A percentile compares a stretch with the other conserved stretches of the same genome.
Conservation (phyloP, 2,888 invertebrate genomes). For the Lypha dubia region DNA sequence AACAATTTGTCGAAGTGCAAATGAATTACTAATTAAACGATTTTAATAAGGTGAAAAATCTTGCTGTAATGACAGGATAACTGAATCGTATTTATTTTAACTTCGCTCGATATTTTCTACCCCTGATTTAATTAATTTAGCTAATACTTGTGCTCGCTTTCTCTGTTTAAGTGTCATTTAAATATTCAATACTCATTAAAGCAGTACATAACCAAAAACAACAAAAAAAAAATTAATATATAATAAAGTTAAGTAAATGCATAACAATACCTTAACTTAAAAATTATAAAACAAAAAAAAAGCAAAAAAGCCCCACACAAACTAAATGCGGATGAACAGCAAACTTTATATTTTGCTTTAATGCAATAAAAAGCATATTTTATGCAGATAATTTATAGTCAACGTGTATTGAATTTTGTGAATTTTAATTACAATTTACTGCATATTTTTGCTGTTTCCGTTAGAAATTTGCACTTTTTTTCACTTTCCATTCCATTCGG, state of each 20-base stretch:
- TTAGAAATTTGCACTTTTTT: neutral
- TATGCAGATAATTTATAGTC: conserved; percentile 52
- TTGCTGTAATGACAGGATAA: neutral
- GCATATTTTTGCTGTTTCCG: neutral
- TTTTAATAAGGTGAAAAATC: neutral
- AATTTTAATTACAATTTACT: conserved; percentile 41
- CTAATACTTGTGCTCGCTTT: neutral
- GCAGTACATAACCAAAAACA: neutral
- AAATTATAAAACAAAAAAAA: conserved; percentile 24
- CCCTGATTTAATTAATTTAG: neutral
- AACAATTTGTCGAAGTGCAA: neutral
- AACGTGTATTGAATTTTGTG: conserved; percentile 50
- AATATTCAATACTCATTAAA: conserved; percentile 11
- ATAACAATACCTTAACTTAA: neutral
- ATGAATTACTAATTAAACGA: neutral
- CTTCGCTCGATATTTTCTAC: neutral
- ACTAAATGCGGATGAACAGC: neutral
- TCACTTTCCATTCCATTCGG: neutral
- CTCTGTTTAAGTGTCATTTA: neutral
- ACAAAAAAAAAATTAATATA: neutral
- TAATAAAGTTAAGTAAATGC: neutral
- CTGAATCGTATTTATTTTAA: neutral
- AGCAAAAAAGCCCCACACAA: neutral
- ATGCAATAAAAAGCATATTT: conserved; percentile 54
- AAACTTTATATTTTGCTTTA: conserved; percentile 22